Percentiles rank a stretch among this genome's conserved stretches.
Evolutionary conservation across 2,113 vertebrate species (phyloP).

Genomic region (Cercopithecus mona): DNA sequence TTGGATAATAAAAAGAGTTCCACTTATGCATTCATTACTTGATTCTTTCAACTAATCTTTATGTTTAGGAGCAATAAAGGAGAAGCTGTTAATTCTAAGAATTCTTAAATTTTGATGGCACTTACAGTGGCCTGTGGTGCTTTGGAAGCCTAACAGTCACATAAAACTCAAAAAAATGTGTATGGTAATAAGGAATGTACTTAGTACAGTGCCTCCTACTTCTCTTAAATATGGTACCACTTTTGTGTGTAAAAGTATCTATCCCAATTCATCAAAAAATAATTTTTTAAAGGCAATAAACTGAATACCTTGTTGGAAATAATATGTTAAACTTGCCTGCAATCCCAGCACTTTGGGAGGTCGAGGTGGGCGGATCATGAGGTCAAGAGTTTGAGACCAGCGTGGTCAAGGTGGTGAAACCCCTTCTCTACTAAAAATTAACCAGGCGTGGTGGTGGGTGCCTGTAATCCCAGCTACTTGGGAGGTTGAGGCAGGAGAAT

Average conservation of each 20-base stretch:
- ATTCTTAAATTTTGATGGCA: background rate
- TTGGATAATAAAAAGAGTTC: background rate
- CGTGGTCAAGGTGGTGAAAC: no score
- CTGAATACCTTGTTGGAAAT: background rate
- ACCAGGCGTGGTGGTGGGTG: no score
- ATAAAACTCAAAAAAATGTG: background rate
- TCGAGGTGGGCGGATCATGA: no score
- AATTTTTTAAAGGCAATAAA: background rate
- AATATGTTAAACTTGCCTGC: background rate
- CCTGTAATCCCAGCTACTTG: no score
- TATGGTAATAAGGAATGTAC: background rate
- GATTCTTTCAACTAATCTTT: no score
- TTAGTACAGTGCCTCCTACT: background rate
- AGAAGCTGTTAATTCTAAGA: background rate
- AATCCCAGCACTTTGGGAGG: no score
- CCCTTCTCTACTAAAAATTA: no score
- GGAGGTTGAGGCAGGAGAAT: no score
- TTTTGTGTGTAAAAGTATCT: background rate
- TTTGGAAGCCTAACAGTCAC: background rate
- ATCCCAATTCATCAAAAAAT: background rate
- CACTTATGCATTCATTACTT: background rate
- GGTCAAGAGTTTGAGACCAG: no score
- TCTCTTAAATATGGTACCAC: no score
- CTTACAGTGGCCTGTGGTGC: background rate
- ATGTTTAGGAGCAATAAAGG: background rate